Conservation (phyloP, 2,113 vertebrate genomes). For the Talpa occidentalis region DNA sequence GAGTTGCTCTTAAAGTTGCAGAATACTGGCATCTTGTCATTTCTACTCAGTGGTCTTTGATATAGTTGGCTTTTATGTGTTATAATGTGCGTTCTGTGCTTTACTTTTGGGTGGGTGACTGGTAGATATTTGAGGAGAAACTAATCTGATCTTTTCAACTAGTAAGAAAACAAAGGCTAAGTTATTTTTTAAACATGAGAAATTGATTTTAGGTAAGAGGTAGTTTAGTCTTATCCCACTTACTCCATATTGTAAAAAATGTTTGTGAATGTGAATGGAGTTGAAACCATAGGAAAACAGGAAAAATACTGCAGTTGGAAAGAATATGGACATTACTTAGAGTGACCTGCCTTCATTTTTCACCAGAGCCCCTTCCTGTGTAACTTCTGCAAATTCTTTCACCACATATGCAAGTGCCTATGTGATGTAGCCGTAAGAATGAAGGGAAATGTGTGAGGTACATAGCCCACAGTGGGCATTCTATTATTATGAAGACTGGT, state of each 20-base stretch:
- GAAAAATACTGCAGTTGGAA: not conserved
- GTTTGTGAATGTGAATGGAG: not conserved
- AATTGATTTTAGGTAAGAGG: not conserved
- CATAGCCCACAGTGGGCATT: not conserved
- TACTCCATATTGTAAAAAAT: not conserved
- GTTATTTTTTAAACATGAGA: not conserved
- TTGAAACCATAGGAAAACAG: not conserved
- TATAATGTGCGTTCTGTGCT: not conserved
- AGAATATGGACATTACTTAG: not conserved
- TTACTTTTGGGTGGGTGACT: conserved; percentile 24
- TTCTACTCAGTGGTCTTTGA: not conserved
- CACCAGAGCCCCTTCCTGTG: not conserved
- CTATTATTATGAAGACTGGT: not conserved
- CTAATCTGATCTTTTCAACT: not conserved
- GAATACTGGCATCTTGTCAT: not conserved
- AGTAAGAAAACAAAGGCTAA: not conserved
- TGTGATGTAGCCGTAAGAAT: not conserved
- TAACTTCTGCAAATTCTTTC: not conserved
- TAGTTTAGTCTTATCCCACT: not conserved
- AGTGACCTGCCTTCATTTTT: not conserved
- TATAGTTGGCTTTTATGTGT: not conserved
- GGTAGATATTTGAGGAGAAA: not conserved
- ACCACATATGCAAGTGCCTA: accelerated
- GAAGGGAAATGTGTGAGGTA: not conserved
- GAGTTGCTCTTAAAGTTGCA: not conserved